Evolutionary conservation across 2,888 invertebrate species (phyloP).

Genomic region (Cryptocephalus primarius): DNA sequence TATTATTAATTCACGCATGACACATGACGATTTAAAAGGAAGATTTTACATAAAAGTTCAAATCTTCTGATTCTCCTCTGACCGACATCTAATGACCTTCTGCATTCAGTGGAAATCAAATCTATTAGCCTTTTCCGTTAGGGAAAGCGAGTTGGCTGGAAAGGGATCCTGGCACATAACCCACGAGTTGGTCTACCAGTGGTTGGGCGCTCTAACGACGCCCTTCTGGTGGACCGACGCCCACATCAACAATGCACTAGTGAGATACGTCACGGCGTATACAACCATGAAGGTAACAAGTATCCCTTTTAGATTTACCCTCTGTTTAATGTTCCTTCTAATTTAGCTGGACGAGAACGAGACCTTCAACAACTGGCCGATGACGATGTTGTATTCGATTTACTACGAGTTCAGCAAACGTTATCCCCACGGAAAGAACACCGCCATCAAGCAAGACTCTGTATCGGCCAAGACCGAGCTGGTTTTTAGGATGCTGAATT

Average conservation of each 20-base stretch:
- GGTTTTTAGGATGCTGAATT: slow-evolving; percentile 82
- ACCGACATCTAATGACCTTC: too few relatives aligned
- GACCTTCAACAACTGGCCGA: slow-evolving; percentile 67
- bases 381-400: slow-evolving; percentile 64
- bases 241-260: slow-evolving; percentile 64
- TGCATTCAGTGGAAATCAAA: too few relatives aligned
- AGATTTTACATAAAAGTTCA: too few relatives aligned
- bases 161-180: slow-evolving; percentile 54
- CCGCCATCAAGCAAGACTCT: slow-evolving; percentile 64
- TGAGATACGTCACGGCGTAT: slow-evolving; percentile 63
- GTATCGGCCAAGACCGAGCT: slow-evolving; percentile 65
- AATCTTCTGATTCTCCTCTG: too few relatives aligned
- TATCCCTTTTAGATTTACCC: background rate
- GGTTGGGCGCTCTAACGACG: slow-evolving; percentile 65
- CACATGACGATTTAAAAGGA: too few relatives aligned
- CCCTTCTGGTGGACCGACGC: slow-evolving; percentile 71
- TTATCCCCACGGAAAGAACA: slow-evolving; percentile 66
- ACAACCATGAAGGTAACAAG: slow-evolving; percentile 53
- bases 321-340: background rate
- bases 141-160: slow-evolving; percentile 62
- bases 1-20: too few relatives aligned
- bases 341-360: slow-evolving; percentile 57
- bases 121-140: slow-evolving; percentile 25
- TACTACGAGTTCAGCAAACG: slow-evolving; percentile 73
- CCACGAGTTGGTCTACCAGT: slow-evolving; percentile 68